These are phyloP conservation scores for Beaufortia kweichowensis DNA, from an alignment of 2,113 vertebrate species.

Conservation along the genomic window DNA sequence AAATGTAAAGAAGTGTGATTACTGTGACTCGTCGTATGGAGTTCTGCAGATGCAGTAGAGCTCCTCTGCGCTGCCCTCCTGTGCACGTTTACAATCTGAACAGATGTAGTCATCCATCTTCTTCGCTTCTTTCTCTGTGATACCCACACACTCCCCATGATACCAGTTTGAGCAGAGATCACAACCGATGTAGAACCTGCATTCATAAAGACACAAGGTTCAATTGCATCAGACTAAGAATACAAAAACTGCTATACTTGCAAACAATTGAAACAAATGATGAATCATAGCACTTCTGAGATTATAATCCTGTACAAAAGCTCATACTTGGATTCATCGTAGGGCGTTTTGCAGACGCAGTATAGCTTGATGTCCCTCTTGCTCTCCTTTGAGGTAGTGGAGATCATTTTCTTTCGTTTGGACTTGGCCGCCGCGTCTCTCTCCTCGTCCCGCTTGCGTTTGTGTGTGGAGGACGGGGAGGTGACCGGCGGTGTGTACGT, in stretches of 20 bases:
- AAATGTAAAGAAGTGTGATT: constrained; percentile 31
- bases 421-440: constrained; percentile 77
- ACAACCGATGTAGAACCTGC: constrained; percentile 99
- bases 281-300: too few relatives aligned
- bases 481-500: constrained; percentile 45
- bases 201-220: constrained; percentile 21
- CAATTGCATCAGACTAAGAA: too few relatives aligned
- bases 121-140: constrained; percentile 99
- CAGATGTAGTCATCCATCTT: constrained; percentile 99
- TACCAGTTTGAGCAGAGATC: constrained; percentile 99
- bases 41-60: constrained; percentile 78
- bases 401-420: constrained; percentile 98
- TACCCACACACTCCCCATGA: constrained; percentile 97
- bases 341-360: constrained; percentile 98
- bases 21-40: constrained; percentile 77
- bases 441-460: constrained; percentile 92
- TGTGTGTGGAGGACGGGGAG: constrained; percentile 73
- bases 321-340: constrained; percentile 97
- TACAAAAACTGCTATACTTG: too few relatives aligned
- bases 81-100: constrained; percentile 94
- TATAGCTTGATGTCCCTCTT: constrained; percentile 99
- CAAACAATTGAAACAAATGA: too few relatives aligned
- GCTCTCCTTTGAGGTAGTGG: constrained; percentile 95
- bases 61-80: constrained; percentile 94
- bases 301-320: too few relatives aligned